Evolutionary conservation across 2,113 vertebrate genomes (phyloP).

Genomic region (Guaruba guarouba): DNA sequence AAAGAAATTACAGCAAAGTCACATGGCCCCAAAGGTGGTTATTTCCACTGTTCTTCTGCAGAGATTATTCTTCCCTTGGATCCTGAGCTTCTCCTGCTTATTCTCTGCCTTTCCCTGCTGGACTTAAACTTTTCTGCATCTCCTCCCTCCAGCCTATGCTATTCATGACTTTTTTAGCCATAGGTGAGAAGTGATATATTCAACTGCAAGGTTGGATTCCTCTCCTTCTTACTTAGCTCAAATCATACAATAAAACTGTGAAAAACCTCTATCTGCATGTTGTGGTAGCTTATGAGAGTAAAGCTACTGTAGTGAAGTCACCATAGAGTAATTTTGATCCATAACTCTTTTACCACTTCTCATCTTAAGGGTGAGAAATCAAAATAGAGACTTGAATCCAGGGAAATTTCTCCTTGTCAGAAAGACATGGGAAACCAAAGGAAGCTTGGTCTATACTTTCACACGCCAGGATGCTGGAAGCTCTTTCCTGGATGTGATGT

Average conservation of each 20-base stretch:
- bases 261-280: background rate
- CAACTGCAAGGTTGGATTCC: background rate
- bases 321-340: background rate
- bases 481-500: background rate
- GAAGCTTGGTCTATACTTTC: background rate
- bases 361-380: background rate
- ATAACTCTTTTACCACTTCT: background rate
- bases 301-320: background rate
- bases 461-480: background rate
- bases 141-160: background rate
- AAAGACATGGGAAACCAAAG: background rate
- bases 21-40: background rate
- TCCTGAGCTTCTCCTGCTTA: background rate
- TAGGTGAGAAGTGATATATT: background rate
- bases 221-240: background rate
- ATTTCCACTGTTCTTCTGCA: background rate
- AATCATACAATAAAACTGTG: background rate
- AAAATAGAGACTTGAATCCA: background rate
- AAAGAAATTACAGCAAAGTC: background rate
- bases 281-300: background rate
- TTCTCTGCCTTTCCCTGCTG: background rate
- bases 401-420: background rate
- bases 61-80: background rate
- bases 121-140: background rate
- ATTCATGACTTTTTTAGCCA: background rate